Percentiles rank a stretch among this genome's conserved stretches.
Conservation (phyloP, 2,113 vertebrate genomes). For the Hyla sarda region DNA sequence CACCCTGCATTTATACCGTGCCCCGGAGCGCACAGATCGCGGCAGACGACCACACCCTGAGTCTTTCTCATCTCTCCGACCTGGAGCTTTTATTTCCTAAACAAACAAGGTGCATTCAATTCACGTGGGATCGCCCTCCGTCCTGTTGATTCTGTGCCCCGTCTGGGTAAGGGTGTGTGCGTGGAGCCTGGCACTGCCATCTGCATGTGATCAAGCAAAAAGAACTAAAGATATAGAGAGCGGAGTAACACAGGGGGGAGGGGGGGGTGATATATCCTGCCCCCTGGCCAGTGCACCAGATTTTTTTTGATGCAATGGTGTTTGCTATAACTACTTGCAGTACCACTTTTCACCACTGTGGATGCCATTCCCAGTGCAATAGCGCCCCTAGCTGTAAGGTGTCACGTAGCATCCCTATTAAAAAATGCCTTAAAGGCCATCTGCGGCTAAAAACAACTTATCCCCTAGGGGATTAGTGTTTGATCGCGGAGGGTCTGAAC, state of each 20-base stretch:
- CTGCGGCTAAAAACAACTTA: no score
- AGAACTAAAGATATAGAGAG: neutral
- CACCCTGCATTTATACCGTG: neutral
- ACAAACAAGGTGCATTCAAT: conserved; percentile 22
- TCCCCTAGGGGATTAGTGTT: no score
- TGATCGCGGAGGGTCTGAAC: no score
- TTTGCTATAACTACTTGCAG: neutral
- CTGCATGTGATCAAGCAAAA: neutral
- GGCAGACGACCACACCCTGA: conserved; percentile 15
- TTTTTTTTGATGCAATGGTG: neutral
- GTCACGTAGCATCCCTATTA: no score
- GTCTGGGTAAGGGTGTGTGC: neutral
- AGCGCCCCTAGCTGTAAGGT: no score
- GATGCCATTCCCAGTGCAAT: no score
- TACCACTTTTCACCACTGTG: neutral
- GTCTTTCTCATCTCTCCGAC: neutral
- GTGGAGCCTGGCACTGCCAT: conserved; percentile 14
- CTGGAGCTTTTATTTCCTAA: conserved; percentile 13
- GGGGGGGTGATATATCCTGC: neutral
- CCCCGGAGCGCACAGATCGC: neutral
- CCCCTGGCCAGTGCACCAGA: neutral
- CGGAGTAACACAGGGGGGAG: neutral
- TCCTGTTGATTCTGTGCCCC: neutral
- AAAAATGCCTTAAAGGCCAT: no score
- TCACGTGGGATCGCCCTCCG: neutral